A percentile compares a stretch with the other conserved stretches of the same genome.
Conservation (phyloP, 2,888 invertebrate species). For the Ctenicera cuprea region DNA sequence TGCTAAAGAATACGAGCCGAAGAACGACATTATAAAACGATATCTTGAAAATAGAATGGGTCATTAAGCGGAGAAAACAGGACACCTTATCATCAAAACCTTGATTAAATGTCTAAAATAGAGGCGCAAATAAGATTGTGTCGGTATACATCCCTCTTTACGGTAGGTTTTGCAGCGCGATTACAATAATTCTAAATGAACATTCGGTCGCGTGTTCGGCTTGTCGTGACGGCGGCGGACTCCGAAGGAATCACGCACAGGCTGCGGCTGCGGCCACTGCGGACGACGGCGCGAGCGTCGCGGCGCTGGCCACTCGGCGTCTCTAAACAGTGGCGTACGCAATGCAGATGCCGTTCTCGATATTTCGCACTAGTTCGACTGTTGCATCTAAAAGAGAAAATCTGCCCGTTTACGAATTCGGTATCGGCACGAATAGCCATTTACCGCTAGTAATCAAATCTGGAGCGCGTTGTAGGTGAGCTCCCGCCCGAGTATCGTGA, state of each 20-base stretch:
- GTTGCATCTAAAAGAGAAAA: conserved; percentile 45
- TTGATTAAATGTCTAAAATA: conserved; percentile 57
- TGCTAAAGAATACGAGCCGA: neutral
- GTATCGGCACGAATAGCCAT: conserved; percentile 60
- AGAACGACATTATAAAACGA: conserved; percentile 57
- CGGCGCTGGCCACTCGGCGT: conserved; percentile 48
- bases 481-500: conserved; percentile 60
- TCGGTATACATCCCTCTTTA: conserved; percentile 54
- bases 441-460: conserved; percentile 64
- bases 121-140: conserved; percentile 57
- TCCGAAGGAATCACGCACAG: conserved; percentile 61
- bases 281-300: conserved; percentile 56
- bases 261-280: conserved; percentile 60
- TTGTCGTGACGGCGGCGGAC: conserved; percentile 63
- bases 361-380: conserved; percentile 37
- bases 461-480: conserved; percentile 59
- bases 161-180: conserved; percentile 57
- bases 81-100: conserved; percentile 55
- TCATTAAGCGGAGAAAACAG: conserved; percentile 55
- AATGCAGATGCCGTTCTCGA: conserved; percentile 59
- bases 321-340: conserved; percentile 56
- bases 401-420: conserved; percentile 52
- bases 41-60: conserved; percentile 56
- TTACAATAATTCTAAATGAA: conserved; percentile 64
- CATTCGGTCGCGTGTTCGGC: conserved; percentile 66